Base-by-base conservation (phyloP, 2,113 vertebrate species). In the Tetrao urogallus region DNA sequence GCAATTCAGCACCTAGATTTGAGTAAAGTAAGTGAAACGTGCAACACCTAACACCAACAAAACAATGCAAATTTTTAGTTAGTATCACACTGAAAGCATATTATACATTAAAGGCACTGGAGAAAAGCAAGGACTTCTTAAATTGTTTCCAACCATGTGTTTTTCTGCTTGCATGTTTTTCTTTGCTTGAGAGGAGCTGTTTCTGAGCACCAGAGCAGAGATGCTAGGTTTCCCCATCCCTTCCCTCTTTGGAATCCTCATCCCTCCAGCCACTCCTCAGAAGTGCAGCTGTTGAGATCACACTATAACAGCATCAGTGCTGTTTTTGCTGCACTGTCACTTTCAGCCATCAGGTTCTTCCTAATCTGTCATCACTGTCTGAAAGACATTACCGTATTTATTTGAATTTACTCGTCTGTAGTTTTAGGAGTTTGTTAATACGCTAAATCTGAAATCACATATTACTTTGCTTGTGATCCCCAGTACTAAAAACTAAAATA, bases 381-480 rank as follows among this genome's bases (percentile, higher is more conserved):
- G 21, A 48, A 81, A 88, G 79, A 19, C 11, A n/a, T 48, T 69
- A 74, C 20, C 63, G 21, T 34, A 56, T 71, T 83, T 72, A 56
- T 38, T 76, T 65, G 38, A 12, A 45, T 71, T 69, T 90, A 54
- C 27, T 38, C 20, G 14, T 43, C 77, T 70, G 42, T 61, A 32
- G 69, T 13, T 22, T 54, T 85, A 86, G 52, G 12, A 36, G 67
- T 47, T 89, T 83, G 82, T 73, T 76, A 82, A 58, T 93, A 85
- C 80, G 56, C 72, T 95, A 86, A 69, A 93, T 81, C 76, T 36
- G 30, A 90, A 94, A 60, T 88, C 36, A 32, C 67, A 32, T 48
- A 69, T 54, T 42, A 34, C 36, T 43, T 89, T 14, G 22, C 0
- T 78, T 90, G 40, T 36, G 22, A 77, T 63, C 5, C 28, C 15